These are phyloP conservation scores for Eleutherodactylus coqui DNA, from an alignment of 2,797 vertebrate species.

Conservation along the genomic window DNA sequence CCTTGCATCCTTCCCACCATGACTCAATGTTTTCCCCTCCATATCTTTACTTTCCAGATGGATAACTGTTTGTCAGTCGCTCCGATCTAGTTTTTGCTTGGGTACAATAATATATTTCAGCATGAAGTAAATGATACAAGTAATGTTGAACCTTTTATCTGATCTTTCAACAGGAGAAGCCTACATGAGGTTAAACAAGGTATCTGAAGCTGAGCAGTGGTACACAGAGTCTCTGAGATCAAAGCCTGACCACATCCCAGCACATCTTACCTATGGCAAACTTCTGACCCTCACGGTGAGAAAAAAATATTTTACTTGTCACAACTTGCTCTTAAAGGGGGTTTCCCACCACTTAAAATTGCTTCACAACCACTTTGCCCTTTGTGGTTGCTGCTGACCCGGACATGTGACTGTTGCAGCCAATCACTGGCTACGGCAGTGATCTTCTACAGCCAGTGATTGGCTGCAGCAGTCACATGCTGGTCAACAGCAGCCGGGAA, in stretches of 20 bases:
- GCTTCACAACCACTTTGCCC: too few species aligned
- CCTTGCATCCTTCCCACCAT: slow-evolving; percentile 22
- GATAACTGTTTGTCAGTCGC: slow-evolving; percentile 20
- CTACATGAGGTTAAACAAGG: slow-evolving; percentile 90
- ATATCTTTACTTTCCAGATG: slow-evolving; percentile 16
- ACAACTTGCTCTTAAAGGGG: too few species aligned
- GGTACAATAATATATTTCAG: background rate
- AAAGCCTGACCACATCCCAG: slow-evolving; percentile 98
- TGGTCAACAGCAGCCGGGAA: too few species aligned
- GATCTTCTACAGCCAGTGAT: too few species aligned
- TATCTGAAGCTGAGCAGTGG: slow-evolving; percentile 93
- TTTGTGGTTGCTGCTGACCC: too few species aligned
- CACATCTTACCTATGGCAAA: slow-evolving; percentile 97
- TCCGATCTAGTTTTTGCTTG: slow-evolving; percentile 10
- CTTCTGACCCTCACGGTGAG: slow-evolving; percentile 92
- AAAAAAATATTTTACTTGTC: slow-evolving; percentile 25
- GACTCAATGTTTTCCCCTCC: slow-evolving; percentile 31
- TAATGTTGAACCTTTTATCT: slow-evolving; percentile 39
- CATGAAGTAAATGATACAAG: background rate
- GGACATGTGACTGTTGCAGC: too few species aligned
- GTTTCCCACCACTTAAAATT: too few species aligned
- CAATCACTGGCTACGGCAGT: too few species aligned
- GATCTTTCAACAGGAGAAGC: slow-evolving; percentile 86
- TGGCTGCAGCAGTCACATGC: too few species aligned
- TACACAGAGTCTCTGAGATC: slow-evolving; percentile 91